Evolutionary conservation across 2,888 invertebrate species (phyloP), one percentile per base, ranked within the genome.

Genomic region (Diplolepis rosae): DNA sequence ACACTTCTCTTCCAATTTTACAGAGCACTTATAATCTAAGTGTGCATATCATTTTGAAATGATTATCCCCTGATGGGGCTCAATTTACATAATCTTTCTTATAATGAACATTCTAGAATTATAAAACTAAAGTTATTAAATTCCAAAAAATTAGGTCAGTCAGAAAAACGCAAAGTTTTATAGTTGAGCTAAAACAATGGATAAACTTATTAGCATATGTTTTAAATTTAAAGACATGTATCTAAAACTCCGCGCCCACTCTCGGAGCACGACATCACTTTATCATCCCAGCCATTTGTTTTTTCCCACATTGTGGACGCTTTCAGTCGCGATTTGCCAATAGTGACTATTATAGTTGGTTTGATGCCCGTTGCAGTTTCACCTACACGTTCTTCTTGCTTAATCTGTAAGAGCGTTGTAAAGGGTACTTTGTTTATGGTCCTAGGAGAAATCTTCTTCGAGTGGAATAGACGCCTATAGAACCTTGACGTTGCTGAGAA

Each of bases 271-370:
- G 39, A 39, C 24, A 39, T 24, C 39, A 27, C 61, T 39, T 24
- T 61, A 24, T 39, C 39, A 39, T 61, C 39, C 27, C 15, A 61
- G 61, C 61, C 39, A 61, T 61, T 61, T 61, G 61, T 61, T 61
- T 61, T 61, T 61, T 42, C 39, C 39, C 27, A 42, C 61, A 42
- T 39, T 61, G 61, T 61, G 39, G 35, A 30, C 18, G 32, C 54
- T 30, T 18, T 22, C 18, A 54, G 22, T 27, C 39, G 39, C 27
- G 61, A 61, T 61, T 61, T 61, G 61, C 61, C 61, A 61, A 61
- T 61, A 61, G 35, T 24, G 39, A 27, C 61, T 61, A 35, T 61
- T 24, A 27, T 24, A 39, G 61, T 24, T 61, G n/a, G 35, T 61
- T 61, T 61, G 39, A 39, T 42, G 39, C 39, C 15, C 15, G 39